Conservation (phyloP, 2,113 vertebrate species). For the Protomyctophum bolini region DNA sequence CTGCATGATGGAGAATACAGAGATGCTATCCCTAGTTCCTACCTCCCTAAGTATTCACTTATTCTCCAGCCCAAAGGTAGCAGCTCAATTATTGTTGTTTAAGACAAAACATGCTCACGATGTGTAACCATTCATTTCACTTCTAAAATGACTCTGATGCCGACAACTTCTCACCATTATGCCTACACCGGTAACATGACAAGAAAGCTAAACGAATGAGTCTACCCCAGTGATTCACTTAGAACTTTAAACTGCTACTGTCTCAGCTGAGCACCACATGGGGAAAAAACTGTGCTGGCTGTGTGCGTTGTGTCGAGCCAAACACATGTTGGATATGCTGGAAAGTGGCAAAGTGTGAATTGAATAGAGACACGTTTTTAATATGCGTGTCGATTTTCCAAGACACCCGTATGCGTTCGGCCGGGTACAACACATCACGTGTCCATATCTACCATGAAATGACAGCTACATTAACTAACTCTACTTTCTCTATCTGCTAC, state of each 20-base stretch:
- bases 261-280: not conserved
- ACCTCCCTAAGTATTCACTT: not conserved
- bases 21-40: constrained; percentile 11
- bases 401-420: not conserved
- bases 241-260: not conserved
- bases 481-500: constrained; percentile 14
- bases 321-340: not conserved
- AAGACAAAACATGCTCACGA: constrained; percentile 11
- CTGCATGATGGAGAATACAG: constrained; percentile 44
- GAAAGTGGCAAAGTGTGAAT: not conserved
- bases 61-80: constrained; percentile 28
- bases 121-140: constrained; percentile 12
- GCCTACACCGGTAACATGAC: not conserved
- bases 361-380: not conserved
- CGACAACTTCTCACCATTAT: constrained; percentile 4
- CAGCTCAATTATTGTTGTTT: constrained; percentile 24
- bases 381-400: not conserved
- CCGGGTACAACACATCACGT: constrained; percentile 7
- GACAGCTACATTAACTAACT: constrained; percentile 20
- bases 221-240: not conserved
- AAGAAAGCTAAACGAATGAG: constrained; percentile 24
- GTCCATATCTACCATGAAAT: constrained; percentile 21
- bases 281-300: not conserved
- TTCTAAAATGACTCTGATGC: constrained; percentile 19
- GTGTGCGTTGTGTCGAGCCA: not conserved